phyloP scores from a whole-genome alignment of 2,888 invertebrate species.

The Herminia tarsipennalis region DNA sequence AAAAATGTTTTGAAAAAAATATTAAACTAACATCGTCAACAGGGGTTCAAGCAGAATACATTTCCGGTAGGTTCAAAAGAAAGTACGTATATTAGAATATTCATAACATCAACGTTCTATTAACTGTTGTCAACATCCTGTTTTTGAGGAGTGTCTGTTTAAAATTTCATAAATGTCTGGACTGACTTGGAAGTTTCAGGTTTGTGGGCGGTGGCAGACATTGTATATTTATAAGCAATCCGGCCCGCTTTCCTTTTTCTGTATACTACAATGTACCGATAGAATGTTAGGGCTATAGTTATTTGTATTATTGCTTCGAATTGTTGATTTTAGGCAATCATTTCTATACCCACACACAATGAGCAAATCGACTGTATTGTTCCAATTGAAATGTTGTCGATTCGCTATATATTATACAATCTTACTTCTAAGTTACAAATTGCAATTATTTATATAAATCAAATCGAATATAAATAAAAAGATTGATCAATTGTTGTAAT shows the following conservation, averaged over 20 bases:
- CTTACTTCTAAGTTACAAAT: too few species aligned
- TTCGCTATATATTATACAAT: too few species aligned
- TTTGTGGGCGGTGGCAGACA: slow-evolving; percentile 41
- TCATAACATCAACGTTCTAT: slow-evolving; percentile 24
- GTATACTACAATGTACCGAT: slow-evolving; percentile 45
- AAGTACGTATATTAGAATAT: slow-evolving; percentile 22
- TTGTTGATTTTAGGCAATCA: too few species aligned
- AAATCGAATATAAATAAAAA: too few species aligned
- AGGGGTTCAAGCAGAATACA: background rate
- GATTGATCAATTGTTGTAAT: too few species aligned
- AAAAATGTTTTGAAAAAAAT: too few species aligned
- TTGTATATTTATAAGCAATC: slow-evolving; percentile 65
- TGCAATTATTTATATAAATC: too few species aligned
- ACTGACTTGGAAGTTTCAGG: slow-evolving; percentile 43
- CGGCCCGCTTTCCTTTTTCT: slow-evolving; percentile 37
- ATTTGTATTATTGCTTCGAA: too few species aligned
- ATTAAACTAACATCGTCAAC: background rate
- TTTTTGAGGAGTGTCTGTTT: slow-evolving; percentile 40
- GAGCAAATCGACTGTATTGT: too few species aligned
- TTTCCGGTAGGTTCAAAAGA: background rate
- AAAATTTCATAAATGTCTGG: slow-evolving; percentile 59
- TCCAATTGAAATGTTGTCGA: too few species aligned
- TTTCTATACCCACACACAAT: too few species aligned
- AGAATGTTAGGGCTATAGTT: slow-evolving; percentile 28
- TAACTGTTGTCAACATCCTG: slow-evolving; percentile 34